phyloP scores from a whole-genome alignment of 1,140 invertebrate species.

The Venustaconcha ellipsiformis region DNA sequence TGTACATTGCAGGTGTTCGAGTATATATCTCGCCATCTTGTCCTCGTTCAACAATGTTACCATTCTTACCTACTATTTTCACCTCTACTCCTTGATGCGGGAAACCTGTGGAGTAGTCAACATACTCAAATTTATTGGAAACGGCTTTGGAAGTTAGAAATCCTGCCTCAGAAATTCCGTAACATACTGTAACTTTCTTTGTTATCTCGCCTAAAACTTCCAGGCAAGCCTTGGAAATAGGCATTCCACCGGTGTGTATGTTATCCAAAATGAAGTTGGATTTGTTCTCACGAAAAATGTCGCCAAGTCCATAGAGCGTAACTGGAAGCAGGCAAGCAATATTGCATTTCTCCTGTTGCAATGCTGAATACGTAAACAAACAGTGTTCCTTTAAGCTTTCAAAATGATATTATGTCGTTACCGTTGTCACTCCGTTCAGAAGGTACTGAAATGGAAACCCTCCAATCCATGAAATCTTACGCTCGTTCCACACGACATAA shows the following conservation, averaged over 20 bases:
- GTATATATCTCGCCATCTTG: neutral
- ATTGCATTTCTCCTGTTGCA: neutral
- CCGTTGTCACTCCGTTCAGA: slow-evolving; percentile 1
- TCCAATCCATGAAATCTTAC: slow-evolving; percentile 8
- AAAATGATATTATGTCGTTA: neutral
- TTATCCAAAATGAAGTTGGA: neutral
- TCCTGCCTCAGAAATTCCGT: slow-evolving; percentile 1
- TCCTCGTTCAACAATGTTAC: neutral
- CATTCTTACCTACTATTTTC: neutral
- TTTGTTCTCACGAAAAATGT: neutral
- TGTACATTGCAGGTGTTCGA: neutral
- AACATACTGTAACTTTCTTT: neutral
- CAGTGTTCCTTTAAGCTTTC: slow-evolving; percentile 1
- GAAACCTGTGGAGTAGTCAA: neutral
- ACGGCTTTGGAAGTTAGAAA: neutral
- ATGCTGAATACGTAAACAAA: slow-evolving; percentile 1
- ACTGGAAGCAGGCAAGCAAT: slow-evolving; percentile 1
- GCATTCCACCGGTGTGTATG: neutral
- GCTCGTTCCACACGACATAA: neutral
- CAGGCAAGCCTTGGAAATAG: neutral
- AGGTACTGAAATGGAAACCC: slow-evolving; percentile 5
- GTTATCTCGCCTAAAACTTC: neutral
- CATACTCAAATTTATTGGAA: neutral
- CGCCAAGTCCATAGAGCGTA: neutral
- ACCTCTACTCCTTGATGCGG: slow-evolving; percentile 6